Conservation (phyloP, 2,113 vertebrate genomes). For the Maylandia zebra region DNA sequence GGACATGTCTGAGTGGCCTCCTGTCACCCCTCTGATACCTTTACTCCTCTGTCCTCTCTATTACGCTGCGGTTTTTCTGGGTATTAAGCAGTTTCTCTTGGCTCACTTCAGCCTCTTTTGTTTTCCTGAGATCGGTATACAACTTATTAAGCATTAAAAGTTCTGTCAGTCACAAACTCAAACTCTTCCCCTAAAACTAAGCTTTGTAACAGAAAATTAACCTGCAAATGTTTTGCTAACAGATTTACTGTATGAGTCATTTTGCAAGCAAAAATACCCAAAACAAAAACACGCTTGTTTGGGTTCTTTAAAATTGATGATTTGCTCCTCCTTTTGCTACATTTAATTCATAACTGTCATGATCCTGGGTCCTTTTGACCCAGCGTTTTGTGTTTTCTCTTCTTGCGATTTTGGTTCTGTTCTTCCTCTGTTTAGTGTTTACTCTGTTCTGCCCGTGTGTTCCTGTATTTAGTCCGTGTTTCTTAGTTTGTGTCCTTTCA, state of each 20-base stretch:
- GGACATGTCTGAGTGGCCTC: conserved; percentile 23
- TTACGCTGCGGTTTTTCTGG: conserved; percentile 7
- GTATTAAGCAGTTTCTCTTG: conserved; percentile 35
- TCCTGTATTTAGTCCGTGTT: too few species aligned
- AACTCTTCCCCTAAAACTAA: not conserved
- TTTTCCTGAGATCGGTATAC: not conserved
- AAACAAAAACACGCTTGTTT: not conserved
- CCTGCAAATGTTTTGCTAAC: not conserved
- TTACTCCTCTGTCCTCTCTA: not conserved
- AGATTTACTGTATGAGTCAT: not conserved
- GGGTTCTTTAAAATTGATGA: not conserved
- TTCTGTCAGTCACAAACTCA: not conserved
- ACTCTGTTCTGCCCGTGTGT: too few species aligned
- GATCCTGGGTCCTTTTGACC: too few species aligned
- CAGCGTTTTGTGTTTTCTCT: too few species aligned
- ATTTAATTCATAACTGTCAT: not conserved
- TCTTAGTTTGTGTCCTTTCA: too few species aligned
- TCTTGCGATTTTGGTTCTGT: too few species aligned
- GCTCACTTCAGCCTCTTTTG: not conserved
- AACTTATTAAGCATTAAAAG: not conserved
- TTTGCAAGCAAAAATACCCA: not conserved
- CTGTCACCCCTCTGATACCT: not conserved
- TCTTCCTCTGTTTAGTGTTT: too few species aligned
- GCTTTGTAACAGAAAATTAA: not conserved
- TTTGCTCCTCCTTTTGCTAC: not conserved